Evolutionary conservation across 2,797 vertebrate genomes (phyloP), one percentile per base, ranked within the genome.

Genomic region (Chloroceryle inda): DNA sequence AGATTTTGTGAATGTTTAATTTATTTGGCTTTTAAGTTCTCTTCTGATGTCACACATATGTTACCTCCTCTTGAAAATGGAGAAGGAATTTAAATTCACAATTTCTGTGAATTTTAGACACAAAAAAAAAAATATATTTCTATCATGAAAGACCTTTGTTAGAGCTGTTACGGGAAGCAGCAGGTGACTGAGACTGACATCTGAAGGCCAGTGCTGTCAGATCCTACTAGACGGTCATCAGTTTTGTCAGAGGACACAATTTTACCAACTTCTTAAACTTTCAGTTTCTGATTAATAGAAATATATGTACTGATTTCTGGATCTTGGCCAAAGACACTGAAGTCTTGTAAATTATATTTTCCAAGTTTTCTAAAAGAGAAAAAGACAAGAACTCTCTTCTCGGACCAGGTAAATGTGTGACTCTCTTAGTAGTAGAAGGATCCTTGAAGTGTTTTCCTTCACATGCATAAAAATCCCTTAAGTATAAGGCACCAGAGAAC

Each of bases 381-480:
- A 80, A 79, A 76, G 16, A 59, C 44, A 76, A 75, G 42, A 85
- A 45, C 37, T 24, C 55, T 81, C 69, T 92, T 86, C 45, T 89
- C 33, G 1, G 17, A 20, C 22, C 10, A 52, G 89, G 89, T 88
- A 82, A 93, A 91, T 76, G 2, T 93, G 83, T 92, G 85, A 94
- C 63, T 76, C 13, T 29, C 69, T 37, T 33, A 66, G 26, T 1
- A 1, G 33, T 73, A 90, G 71, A 79, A 92, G 50, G 76, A 88
- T 61, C 58, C 68, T 78, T 95, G 77, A 90, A 90, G 61, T 93
- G 94, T 95, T 96, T 95, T 95, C 59, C 27, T 95, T 94, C 75
- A 72, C 79, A 75, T 50, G 53, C 75, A 52, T 33, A 83, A 74
- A 73, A 89, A 55, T 81, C 59, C 40, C 40, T 82, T 42, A 76